phyloP scores from a whole-genome alignment of 1,140 invertebrate species.

The Monochamus saltuarius region DNA sequence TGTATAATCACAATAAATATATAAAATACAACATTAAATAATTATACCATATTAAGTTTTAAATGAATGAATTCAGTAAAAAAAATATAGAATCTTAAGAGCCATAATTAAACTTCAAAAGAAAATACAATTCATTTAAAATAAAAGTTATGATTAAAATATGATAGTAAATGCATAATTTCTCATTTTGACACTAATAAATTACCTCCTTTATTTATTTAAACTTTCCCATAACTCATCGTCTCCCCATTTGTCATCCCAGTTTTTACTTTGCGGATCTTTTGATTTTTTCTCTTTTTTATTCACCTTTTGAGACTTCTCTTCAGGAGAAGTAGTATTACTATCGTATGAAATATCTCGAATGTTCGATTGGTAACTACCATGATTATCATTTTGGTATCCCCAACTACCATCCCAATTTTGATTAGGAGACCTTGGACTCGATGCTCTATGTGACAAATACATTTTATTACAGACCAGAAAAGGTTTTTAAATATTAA shows the following conservation, averaged over 20 bases:
- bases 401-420: conserved; percentile 41
- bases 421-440: conserved; percentile 45
- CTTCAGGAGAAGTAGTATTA: conserved; percentile 34
- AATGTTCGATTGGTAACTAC: conserved; percentile 40
- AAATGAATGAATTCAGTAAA: background rate
- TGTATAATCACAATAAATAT: too few species aligned
- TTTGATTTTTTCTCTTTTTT: conserved; percentile 41
- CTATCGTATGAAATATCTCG: conserved; percentile 20
- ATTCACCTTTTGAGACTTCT: conserved; percentile 25
- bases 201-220: conserved; percentile 43
- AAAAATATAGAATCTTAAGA: background rate
- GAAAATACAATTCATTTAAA: too few species aligned
- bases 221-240: conserved; percentile 53
- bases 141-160: background rate
- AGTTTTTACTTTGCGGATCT: conserved; percentile 37
- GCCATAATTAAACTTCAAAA: too few species aligned
- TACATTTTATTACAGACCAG: background rate
- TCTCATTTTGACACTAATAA: background rate
- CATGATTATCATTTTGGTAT: conserved; percentile 43
- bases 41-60: too few species aligned
- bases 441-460: conserved; percentile 38
- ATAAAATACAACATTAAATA: too few species aligned
- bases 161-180: background rate
- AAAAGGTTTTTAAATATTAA: background rate
- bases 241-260: conserved; percentile 52